Percentiles rank a stretch among this genome's conserved stretches.
These are phyloP conservation scores for Echiichthys vipera DNA, from an alignment of 2,797 vertebrate genomes.

Conservation along the genomic window DNA sequence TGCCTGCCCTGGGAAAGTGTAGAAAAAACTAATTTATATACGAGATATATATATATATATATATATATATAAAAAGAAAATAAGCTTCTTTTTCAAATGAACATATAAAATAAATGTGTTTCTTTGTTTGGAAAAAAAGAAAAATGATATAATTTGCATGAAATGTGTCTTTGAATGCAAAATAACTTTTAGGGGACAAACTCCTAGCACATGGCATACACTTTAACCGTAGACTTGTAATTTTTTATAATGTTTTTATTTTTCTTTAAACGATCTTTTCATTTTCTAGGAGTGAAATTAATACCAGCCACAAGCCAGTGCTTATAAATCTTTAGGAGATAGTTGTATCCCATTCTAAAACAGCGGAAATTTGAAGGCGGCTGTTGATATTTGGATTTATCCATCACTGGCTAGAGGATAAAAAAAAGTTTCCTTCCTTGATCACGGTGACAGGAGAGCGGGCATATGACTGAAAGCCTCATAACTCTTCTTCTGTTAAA, in stretches of 20 bases:
- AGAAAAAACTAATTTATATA: slow-evolving; percentile 68
- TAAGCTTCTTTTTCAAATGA: slow-evolving; percentile 89
- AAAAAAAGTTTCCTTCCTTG: slow-evolving; percentile 23
- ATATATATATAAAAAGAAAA: slow-evolving; percentile 70
- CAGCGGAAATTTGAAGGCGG: slow-evolving; percentile 13
- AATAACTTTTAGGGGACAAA: slow-evolving; percentile 81
- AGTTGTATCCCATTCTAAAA: slow-evolving; percentile 17
- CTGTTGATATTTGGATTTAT: slow-evolving; percentile 24
- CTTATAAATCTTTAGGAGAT: slow-evolving; percentile 22
- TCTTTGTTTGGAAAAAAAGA: slow-evolving; percentile 83
- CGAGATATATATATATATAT: slow-evolving; percentile 39
- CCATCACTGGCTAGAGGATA: slow-evolving; percentile 21
- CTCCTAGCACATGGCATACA: slow-evolving; percentile 77
- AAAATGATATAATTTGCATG: slow-evolving; percentile 93
- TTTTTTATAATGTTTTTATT: slow-evolving; percentile 43
- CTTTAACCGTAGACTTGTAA: slow-evolving; percentile 67
- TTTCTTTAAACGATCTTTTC: slow-evolving; percentile 36
- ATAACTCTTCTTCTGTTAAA: slow-evolving; percentile 26
- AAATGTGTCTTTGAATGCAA: slow-evolving; percentile 86
- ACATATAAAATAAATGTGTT: slow-evolving; percentile 90
- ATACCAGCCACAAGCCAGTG: slow-evolving; percentile 45
- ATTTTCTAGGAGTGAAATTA: slow-evolving; percentile 38
- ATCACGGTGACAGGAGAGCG: slow-evolving; percentile 10
- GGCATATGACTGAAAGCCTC: slow-evolving; percentile 9
- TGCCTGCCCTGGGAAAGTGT: slow-evolving; percentile 88